Base-by-base conservation (phyloP, 2,888 invertebrate genomes). In the Melanophora roralis region DNA sequence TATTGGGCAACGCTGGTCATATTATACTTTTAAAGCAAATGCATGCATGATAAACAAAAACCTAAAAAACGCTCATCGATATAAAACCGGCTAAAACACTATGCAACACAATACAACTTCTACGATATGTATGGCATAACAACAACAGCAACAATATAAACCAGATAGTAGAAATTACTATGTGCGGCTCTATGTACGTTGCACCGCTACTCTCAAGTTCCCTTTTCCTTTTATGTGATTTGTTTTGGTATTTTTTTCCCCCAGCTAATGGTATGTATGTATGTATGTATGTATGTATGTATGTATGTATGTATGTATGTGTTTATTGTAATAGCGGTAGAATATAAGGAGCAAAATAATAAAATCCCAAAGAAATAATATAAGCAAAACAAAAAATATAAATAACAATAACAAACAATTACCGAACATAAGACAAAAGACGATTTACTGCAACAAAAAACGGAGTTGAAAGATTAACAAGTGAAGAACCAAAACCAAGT, bases 281-380 rank as follows among this genome's bases (percentile, higher is more conserved):
- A 40, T 23, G 1, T 19, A 2, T 9, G 8, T 19, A 8, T 19
- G 27, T 27, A 6, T 27, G 6, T 6, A 27, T 27, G 27, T 5
- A 3, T 5, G 27, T 27, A 27, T 5, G 6, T 27, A 6, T 6
- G 6, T 27, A 27, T 6, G 6, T 27, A 27, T 49, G 8, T 32
- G 27, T 16, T n/a, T 32, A 51, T 51, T 19, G 47, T 47, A 65
- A 49, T 62, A 76, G 80, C 80, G 68, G 71, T 57, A 76, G 83
- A 82, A 83, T 62, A 81, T 81, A 84, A 82, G 79, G 84, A 87
- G 87, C 87, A 87, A 87, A 87, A 87, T 87, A 87, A 85, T 85
- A 75, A 78, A 86, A 86, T 86, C 84, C 86, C 82, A 84, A 85
- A 87, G 87, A 85, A 87, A 87, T 84, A 83, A 69, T 59, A 69